phyloP scores from a whole-genome alignment of 1,140 invertebrate genomes.

The Vanessa tameamea region DNA sequence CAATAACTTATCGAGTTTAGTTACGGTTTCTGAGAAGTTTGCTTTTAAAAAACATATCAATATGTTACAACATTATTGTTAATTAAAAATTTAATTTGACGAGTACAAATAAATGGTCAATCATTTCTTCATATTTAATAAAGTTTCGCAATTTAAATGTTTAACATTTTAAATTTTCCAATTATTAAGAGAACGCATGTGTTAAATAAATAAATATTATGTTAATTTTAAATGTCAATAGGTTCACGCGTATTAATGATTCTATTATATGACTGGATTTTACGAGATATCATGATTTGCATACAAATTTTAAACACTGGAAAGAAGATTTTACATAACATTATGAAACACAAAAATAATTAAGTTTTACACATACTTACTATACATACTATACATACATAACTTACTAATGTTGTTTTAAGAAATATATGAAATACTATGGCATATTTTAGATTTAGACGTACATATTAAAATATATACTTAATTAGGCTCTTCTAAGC shows the following conservation, averaged over 20 bases:
- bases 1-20: neutral
- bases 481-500: no score
- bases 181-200: slow-evolving; percentile 30
- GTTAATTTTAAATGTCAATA: slow-evolving; percentile 40
- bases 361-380: no score
- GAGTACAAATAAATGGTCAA: neutral
- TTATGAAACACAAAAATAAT: no score
- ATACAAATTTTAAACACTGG: slow-evolving; percentile 19
- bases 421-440: no score
- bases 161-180: slow-evolving; percentile 21
- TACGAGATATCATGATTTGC: slow-evolving; percentile 18
- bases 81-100: neutral
- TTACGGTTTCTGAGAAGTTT: neutral
- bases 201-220: slow-evolving; percentile 41
- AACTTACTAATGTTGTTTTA: no score
- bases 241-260: slow-evolving; percentile 33
- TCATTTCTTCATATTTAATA: slow-evolving; percentile 17
- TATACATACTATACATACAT: no score
- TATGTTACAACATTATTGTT: slow-evolving; percentile 1
- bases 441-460: no score
- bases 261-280: slow-evolving; percentile 25
- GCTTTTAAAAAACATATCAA: no score
- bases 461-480: no score
- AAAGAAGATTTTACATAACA: neutral
- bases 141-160: slow-evolving; percentile 16